A percentile compares a stretch with the other conserved stretches of the same genome.
Evolutionary conservation across 2,113 vertebrate genomes (phyloP).

Genomic region (Pica pica): DNA sequence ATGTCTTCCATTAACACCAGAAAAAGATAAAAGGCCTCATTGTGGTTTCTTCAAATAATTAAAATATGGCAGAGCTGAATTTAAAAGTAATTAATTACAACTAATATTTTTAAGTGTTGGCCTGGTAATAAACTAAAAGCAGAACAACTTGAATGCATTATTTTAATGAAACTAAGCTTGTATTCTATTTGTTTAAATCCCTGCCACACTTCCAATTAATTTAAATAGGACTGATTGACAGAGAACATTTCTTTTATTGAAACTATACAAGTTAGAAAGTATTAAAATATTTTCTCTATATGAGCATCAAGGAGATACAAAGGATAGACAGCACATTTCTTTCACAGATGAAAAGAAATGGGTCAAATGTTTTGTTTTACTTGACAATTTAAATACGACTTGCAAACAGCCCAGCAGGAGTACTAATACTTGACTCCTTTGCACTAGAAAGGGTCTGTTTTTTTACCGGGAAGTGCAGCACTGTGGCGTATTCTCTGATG

Average conservation of each 20-base stretch:
- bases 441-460: neutral
- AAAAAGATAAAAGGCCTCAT: neutral
- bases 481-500: neutral
- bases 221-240: neutral
- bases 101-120: neutral
- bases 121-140: neutral
- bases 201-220: neutral
- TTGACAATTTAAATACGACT: neutral
- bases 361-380: neutral
- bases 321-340: neutral
- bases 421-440: neutral
- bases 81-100: neutral
- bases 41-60: neutral
- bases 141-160: neutral
- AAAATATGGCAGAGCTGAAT: neutral
- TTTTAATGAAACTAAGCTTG: neutral
- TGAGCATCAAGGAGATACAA: neutral
- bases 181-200: neutral
- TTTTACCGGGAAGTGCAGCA: fast-evolving
- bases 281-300: neutral
- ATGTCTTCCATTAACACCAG: neutral
- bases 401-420: neutral
- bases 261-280: neutral
- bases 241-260: neutral
- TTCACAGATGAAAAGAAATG: neutral